A percentile compares a stretch with the other conserved stretches of the same genome.
phyloP scores from a whole-genome alignment of 1,140 invertebrate genomes.

The Thalassaphorura encarpata region DNA sequence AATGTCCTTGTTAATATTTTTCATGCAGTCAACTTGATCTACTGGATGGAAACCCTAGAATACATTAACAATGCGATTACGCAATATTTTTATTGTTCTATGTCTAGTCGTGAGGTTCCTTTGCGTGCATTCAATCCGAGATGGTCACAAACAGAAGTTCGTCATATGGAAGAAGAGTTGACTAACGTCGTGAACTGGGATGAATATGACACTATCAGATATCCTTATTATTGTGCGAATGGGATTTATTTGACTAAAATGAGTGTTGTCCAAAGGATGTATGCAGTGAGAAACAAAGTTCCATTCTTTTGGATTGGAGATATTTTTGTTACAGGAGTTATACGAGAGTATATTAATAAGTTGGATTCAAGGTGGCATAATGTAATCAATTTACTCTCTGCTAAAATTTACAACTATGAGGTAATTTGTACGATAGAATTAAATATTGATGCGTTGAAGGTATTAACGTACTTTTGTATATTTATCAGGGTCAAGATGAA shows the following conservation, averaged over 20 bases:
- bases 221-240: constrained; percentile 39
- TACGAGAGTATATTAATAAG: too few relatives aligned
- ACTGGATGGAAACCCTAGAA: constrained; percentile 36
- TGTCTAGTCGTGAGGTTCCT: background rate
- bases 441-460: too few relatives aligned
- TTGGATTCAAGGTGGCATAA: too few relatives aligned
- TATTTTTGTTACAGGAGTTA: constrained; percentile 45
- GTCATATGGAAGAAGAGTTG: constrained; percentile 36
- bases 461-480: too few relatives aligned
- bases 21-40: constrained; percentile 36
- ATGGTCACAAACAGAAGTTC: too few relatives aligned
- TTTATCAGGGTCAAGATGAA: too few relatives aligned
- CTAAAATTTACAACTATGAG: too few relatives aligned
- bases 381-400: too few relatives aligned
- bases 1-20: constrained; percentile 44
- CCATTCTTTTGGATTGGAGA: constrained; percentile 46
- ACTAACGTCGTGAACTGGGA: constrained; percentile 33
- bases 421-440: too few relatives aligned
- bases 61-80: constrained; percentile 30
- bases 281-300: constrained; percentile 33
- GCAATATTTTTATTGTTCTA: background rate
- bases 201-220: constrained; percentile 34
- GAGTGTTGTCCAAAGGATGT: constrained; percentile 46
- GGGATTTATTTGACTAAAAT: constrained; percentile 54
- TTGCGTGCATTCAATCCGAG: too few relatives aligned